These are phyloP conservation scores for Heliconius charithonia DNA, from an alignment of 2,888 invertebrate species.

Conservation along the genomic window DNA sequence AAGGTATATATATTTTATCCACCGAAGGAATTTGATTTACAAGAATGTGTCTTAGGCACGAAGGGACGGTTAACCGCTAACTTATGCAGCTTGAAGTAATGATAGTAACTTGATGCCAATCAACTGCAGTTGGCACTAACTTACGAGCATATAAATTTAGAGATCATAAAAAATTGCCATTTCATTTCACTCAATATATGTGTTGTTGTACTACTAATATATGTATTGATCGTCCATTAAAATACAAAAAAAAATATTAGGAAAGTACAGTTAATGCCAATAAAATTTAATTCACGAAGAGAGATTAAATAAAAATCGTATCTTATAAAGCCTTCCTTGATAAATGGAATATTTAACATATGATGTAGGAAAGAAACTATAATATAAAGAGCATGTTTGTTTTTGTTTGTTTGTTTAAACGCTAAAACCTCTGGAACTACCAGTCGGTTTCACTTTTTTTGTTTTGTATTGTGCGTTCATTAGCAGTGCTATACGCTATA, in stretches of 20 bases:
- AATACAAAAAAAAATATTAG: too few relatives aligned
- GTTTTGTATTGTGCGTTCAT: too few relatives aligned
- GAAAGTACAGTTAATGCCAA: too few relatives aligned
- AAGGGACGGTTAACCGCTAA: constrained; percentile 40
- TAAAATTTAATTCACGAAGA: background rate
- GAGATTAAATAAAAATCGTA: background rate
- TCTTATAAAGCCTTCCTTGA: background rate
- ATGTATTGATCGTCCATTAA: too few relatives aligned
- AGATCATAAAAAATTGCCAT: background rate
- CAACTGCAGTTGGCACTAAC: constrained; percentile 22
- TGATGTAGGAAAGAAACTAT: too few relatives aligned
- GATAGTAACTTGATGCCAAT: constrained; percentile 31
- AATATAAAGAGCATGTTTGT: too few relatives aligned
- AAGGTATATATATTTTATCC: background rate
- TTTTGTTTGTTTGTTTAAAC: too few relatives aligned
- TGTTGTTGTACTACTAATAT: too few relatives aligned
- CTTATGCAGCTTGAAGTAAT: constrained; percentile 27
- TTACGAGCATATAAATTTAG: background rate
- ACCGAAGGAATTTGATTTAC: constrained; percentile 38
- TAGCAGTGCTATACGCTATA: too few relatives aligned
- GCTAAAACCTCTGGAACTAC: too few relatives aligned
- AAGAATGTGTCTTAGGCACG: constrained; percentile 41
- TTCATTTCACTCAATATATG: background rate
- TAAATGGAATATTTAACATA: background rate
- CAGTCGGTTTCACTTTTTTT: too few relatives aligned